Evolutionary conservation across 1,140 invertebrate genomes (phyloP).

Genomic region (Apocrypta bakeri): DNA sequence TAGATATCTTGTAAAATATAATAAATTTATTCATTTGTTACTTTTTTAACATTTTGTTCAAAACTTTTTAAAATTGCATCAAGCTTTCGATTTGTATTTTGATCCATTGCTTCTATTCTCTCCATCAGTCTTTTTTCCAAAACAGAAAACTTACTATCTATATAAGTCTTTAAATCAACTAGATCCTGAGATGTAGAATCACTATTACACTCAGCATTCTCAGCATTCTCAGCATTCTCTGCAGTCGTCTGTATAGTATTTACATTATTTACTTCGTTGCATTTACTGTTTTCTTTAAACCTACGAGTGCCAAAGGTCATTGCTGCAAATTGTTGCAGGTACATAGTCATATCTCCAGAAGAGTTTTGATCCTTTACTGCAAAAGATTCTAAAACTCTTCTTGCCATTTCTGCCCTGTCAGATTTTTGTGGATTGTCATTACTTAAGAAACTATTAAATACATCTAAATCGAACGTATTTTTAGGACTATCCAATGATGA

Average conservation of each 20-base stretch:
- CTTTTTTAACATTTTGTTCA: conserved; percentile 38
- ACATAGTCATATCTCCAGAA: conserved; percentile 52
- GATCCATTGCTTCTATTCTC: conserved; percentile 63
- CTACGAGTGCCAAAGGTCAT: conserved; percentile 40
- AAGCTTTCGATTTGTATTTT: conserved; percentile 64
- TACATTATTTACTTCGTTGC: background rate
- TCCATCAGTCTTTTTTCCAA: conserved; percentile 66
- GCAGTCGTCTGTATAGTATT: background rate
- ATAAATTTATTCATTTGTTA: conserved; percentile 15
- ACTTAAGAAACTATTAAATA: conserved; percentile 61
- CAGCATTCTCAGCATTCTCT: too few relatives aligned
- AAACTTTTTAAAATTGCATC: conserved; percentile 62
- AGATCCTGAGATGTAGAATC: conserved; percentile 29
- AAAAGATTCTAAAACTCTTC: conserved; percentile 54
- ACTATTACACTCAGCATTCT: conserved; percentile 30
- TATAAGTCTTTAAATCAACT: conserved; percentile 57
- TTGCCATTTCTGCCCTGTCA: conserved; percentile 52
- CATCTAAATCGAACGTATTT: conserved; percentile 61
- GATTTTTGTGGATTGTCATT: conserved; percentile 52
- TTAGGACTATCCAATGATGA: conserved; percentile 48
- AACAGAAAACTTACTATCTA: conserved; percentile 67
- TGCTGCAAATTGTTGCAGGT: conserved; percentile 48
- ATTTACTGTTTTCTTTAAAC: background rate
- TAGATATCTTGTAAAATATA: conserved; percentile 46
- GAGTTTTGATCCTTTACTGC: conserved; percentile 48